phyloP scores from a whole-genome alignment of 2,113 vertebrate genomes.

The Morphnarchus princeps region DNA sequence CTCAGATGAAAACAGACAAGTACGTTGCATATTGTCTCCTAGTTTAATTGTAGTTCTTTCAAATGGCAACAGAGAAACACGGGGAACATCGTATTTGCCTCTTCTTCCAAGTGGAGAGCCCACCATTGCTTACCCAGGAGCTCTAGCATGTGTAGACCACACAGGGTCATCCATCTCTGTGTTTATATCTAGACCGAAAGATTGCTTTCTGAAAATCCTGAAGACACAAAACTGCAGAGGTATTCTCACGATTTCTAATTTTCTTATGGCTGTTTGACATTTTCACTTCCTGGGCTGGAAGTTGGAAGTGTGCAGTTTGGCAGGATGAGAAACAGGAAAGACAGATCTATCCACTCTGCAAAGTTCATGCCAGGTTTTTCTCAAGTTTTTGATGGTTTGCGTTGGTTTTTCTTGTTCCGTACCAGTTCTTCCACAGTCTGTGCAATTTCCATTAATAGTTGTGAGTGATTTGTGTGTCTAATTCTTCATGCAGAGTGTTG shows the following conservation, averaged over 20 bases:
- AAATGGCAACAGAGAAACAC: not conserved
- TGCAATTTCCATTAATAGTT: constrained; percentile 55
- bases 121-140: not conserved
- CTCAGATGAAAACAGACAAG: not conserved
- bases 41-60: not conserved
- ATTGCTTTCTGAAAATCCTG: not conserved
- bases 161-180: not conserved
- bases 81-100: not conserved
- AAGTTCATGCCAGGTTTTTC: not conserved
- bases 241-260: not conserved
- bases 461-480: constrained; percentile 59
- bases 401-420: constrained; percentile 38
- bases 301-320: not conserved
- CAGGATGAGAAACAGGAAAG: not conserved
- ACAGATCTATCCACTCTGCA: not conserved
- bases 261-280: not conserved
- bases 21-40: not conserved
- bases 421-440: constrained; percentile 20
- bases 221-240: not conserved
- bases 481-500: constrained; percentile 49
- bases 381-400: constrained; percentile 11
- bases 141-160: not conserved
- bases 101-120: not conserved
- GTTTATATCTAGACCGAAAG: not conserved
- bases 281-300: not conserved